Conservation (phyloP, 92 coral and sea anemone species). For the Palythoa heliodiscus region DNA sequence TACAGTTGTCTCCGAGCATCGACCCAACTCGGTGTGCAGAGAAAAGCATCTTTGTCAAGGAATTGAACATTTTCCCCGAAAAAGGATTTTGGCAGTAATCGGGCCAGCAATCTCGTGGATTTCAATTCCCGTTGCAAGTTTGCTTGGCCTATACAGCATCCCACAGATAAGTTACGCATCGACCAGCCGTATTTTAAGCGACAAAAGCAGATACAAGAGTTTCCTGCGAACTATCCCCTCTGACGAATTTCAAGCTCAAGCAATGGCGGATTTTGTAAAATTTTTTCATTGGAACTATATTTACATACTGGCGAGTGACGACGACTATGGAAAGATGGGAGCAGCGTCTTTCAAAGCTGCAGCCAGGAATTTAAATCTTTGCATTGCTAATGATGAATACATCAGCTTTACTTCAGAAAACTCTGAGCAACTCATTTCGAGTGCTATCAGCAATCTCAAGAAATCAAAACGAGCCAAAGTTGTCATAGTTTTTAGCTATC, state of each 20-base stretch:
- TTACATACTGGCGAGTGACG: slow-evolving; percentile 86
- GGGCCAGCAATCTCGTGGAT: slow-evolving; percentile 93
- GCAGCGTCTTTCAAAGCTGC: slow-evolving; percentile 87
- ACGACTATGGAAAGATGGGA: slow-evolving; percentile 95
- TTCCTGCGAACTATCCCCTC: slow-evolving; percentile 95
- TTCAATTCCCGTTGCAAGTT: slow-evolving; percentile 85
- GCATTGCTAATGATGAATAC: slow-evolving; percentile 85
- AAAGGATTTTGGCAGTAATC: slow-evolving; percentile 72
- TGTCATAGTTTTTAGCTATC: slow-evolving; percentile 80
- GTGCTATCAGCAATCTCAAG: slow-evolving; percentile 57
- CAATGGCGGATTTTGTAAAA: slow-evolving; percentile 85
- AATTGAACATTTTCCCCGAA: slow-evolving; percentile 1
- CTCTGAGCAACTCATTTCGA: slow-evolving; percentile 54
- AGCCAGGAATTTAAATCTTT: slow-evolving; percentile 69
- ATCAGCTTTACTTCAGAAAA: slow-evolving; percentile 74
- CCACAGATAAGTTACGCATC: slow-evolving; percentile 93
- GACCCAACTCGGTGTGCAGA: slow-evolving; percentile 84
- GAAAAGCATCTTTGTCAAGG: slow-evolving; percentile 63
- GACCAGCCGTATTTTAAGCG: slow-evolving; percentile 89
- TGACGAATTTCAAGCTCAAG: slow-evolving; percentile 91
- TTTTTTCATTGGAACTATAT: slow-evolving; percentile 90
- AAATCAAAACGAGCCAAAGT: slow-evolving; percentile 66
- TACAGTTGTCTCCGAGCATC: slow-evolving; percentile 85
- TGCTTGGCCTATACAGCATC: slow-evolving; percentile 83
- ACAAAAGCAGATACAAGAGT: slow-evolving; percentile 84